A percentile compares a stretch with the other conserved stretches of the same genome.
phyloP scores from a whole-genome alignment of 2,797 vertebrate species.

The Pterois miles region DNA sequence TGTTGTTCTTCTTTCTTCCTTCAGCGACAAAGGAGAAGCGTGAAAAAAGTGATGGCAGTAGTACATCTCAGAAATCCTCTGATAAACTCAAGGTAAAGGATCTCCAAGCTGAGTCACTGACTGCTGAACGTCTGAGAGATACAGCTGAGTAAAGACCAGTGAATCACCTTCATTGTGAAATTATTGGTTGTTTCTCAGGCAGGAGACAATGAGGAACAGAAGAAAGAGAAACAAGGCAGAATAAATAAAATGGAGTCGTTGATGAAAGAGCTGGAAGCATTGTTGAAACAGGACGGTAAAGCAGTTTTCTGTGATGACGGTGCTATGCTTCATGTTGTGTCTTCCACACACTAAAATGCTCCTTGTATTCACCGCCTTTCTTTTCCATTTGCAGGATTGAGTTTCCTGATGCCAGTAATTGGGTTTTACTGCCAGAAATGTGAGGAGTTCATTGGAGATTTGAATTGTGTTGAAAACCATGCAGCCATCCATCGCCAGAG shows the following conservation, averaged over 20 bases:
- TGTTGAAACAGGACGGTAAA: slow-evolving; percentile 92
- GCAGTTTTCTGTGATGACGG: background rate
- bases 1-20: slow-evolving; percentile 5
- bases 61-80: slow-evolving; percentile 63
- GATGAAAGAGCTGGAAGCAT: slow-evolving; percentile 88
- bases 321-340: background rate
- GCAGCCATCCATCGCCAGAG: slow-evolving; percentile 81
- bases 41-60: slow-evolving; percentile 48
- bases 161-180: background rate
- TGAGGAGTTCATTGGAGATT: slow-evolving; percentile 93
- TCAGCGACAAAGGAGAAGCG: slow-evolving; percentile 74
- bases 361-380: background rate
- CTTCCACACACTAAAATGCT: background rate
- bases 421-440: slow-evolving; percentile 96
- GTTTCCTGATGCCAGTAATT: slow-evolving; percentile 90
- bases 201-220: slow-evolving; percentile 83
- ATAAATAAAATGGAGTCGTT: slow-evolving; percentile 88
- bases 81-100: slow-evolving; percentile 86
- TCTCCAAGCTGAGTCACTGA: background rate
- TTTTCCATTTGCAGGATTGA: slow-evolving; percentile 81
- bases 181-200: slow-evolving; percentile 23
- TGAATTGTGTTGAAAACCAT: slow-evolving; percentile 89
- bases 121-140: background rate
- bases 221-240: slow-evolving; percentile 83
- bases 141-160: background rate